Evolutionary conservation across 2,888 invertebrate genomes (phyloP), one percentile per base, ranked within the genome.

Genomic region (Lottia gigantea): DNA sequence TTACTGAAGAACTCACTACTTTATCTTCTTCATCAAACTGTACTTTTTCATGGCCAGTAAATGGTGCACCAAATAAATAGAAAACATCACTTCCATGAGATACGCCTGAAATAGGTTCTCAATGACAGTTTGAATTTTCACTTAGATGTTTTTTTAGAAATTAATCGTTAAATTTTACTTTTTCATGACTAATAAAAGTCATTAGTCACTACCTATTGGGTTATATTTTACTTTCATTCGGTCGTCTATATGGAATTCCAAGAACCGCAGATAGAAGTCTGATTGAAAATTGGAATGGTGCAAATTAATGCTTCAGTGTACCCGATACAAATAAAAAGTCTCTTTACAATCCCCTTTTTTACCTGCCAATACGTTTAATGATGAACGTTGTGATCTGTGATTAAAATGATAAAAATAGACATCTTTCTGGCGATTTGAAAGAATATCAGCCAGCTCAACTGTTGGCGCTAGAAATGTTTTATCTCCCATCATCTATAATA

Each of bases 341-440:
- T 31, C 25, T 15, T 45, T 31, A 11, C 11, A 19, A 46, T 62
- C 8, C n/a, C 31, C 19, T 11, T 7, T 46, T 66, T 63, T 67
- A 80, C 81, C 81, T 71, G 77, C 67, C 78, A 79, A 78, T 4
- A 45, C 25, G 14, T 75, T 77, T 45, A 61, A 47, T 19, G 63
- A 67, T 16, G 77, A 71, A 6, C 46, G 40, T 7, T 64, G 62
- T 0, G 81, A 81, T 26, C 72, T 66, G 49, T 80, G 78, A 45
- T 76, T 73, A 67, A 81, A 82, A 4, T 69, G 73, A 71, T 80
- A 80, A 16, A 82, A 55, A 69, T 72, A 82, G 6, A 80, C 47
- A 1, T 72, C 61, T 4, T 69, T 66, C 14, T 69, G 68, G 26
- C 61, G 31, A 11, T 40, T 46, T 7, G 46, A 46, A 16, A 82